Base-by-base conservation (phyloP, 2,888 invertebrate genomes). In the Diachrysia chrysitis region DNA sequence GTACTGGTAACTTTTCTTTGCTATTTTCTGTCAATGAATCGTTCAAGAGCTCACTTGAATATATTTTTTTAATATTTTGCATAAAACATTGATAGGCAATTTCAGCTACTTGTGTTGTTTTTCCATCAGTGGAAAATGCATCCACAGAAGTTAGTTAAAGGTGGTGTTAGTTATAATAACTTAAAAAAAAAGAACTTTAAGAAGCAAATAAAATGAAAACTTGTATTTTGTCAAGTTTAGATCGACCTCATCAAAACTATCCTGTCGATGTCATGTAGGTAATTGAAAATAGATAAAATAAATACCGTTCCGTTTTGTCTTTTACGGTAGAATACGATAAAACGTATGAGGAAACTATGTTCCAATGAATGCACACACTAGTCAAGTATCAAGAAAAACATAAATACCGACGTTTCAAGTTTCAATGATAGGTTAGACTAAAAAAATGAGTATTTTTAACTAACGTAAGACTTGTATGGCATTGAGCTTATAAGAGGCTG, bases 351-450 rank as follows among this genome's bases (percentile, higher is more conserved):
- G 42, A 69, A 66, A 51, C 57, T 60, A 58, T 58, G 66, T 63
- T 74, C 63, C 58, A 66, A 58, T 69, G 63, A 63, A 66, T 66
- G 53, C 65, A 63, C 69, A 66, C 37, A 56, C n/a, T 53, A 68
- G 25, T 55, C 16, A 63, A 25, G 23, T 63, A 65, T 35, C 14
- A 61, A 35, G 55, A 60, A 69, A 58, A 65, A 64, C 54, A 42
- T 3, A 51, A 64, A 58, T 55, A 64, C n/a, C 25, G 25, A 25
- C 2, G 25, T 25, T 25, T 19, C 53, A 60, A 17, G 3, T 4
- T 12, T 21, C 19, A 51, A 21, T 51, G 48, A 51, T 21, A 21
- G 21, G 48, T 51, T 51, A 21, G 42, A 21, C 10, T 17, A 21
- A 9, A 19, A 9, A 51, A 51, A 21, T 21, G 21, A 21, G 48